These are phyloP conservation scores for Hyperoplus immaculatus DNA, from an alignment of 2,797 vertebrate species.

Conservation along the genomic window DNA sequence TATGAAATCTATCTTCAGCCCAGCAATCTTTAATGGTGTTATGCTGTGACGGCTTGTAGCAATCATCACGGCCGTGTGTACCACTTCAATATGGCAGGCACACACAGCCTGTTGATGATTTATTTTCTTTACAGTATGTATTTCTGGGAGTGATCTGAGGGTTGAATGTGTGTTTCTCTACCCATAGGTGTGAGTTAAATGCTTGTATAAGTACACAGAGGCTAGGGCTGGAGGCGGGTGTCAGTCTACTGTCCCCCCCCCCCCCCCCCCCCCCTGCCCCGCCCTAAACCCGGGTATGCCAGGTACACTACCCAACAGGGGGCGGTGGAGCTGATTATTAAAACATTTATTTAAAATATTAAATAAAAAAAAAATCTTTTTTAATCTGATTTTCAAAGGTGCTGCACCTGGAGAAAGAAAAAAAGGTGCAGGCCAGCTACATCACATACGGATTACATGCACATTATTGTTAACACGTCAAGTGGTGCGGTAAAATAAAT, in stretches of 20 bases:
- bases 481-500: constrained; percentile 79
- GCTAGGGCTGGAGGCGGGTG: constrained; percentile 47
- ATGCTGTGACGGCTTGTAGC: constrained; percentile 71
- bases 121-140: constrained; percentile 58
- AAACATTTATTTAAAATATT: constrained; percentile 40
- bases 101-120: constrained; percentile 64
- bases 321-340: constrained; percentile 70
- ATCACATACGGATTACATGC: constrained; percentile 78
- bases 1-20: constrained; percentile 56
- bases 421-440: constrained; percentile 59
- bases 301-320: constrained; percentile 55
- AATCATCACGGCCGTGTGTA: constrained; percentile 72
- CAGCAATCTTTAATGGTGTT: constrained; percentile 68
- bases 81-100: constrained; percentile 70
- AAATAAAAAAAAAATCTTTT: no score
- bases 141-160: constrained; percentile 54
- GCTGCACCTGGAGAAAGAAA: constrained; percentile 57
- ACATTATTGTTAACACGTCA: constrained; percentile 71
- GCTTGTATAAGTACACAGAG: constrained; percentile 60
- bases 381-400: constrained; percentile 78
- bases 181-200: constrained; percentile 66
- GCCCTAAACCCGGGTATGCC: constrained; percentile 37
- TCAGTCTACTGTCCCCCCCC: constrained; percentile 43
- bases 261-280: constrained; percentile 1
- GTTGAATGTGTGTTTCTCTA: constrained; percentile 42